A percentile compares a stretch with the other conserved stretches of the same genome.
phyloP scores from a whole-genome alignment of 2,797 vertebrate genomes.

The Borostomias antarcticus region DNA sequence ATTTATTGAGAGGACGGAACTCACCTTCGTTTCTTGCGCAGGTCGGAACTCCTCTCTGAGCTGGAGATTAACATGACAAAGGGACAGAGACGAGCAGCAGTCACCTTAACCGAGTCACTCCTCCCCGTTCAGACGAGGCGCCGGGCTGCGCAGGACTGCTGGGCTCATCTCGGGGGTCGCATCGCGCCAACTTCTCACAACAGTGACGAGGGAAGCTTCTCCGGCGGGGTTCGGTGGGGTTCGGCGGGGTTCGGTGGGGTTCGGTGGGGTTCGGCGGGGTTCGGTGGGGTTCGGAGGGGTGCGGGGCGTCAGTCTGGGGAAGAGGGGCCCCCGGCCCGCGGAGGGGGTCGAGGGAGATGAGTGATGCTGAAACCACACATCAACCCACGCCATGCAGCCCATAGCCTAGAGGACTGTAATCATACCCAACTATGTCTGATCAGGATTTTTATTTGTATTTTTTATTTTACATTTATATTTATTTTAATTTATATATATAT shows the following conservation, averaged over 20 bases:
- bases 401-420: too few species aligned
- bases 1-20: constrained; percentile 37
- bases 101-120: constrained; percentile 56
- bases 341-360: too few species aligned
- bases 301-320: background rate
- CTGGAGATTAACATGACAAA: constrained; percentile 73
- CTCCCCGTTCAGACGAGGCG: constrained; percentile 36
- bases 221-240: background rate
- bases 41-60: constrained; percentile 22
- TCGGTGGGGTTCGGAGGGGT: too few species aligned
- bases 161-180: constrained; percentile 16
- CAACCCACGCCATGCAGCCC: constrained; percentile 12
- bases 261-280: background rate
- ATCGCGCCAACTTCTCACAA: constrained; percentile 20
- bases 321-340: too few species aligned
- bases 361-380: constrained; percentile 7
- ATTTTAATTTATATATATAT: too few species aligned
- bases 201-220: background rate
- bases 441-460: too few species aligned
- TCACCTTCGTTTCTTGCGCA: constrained; percentile 58
- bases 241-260: background rate
- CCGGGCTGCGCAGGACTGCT: constrained; percentile 20
- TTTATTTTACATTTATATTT: too few species aligned
- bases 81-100: constrained; percentile 56
- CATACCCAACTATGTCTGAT: too few species aligned